Evolutionary conservation across 92 coral and sea anemone species (phyloP).

Genomic region (Porites rus): DNA sequence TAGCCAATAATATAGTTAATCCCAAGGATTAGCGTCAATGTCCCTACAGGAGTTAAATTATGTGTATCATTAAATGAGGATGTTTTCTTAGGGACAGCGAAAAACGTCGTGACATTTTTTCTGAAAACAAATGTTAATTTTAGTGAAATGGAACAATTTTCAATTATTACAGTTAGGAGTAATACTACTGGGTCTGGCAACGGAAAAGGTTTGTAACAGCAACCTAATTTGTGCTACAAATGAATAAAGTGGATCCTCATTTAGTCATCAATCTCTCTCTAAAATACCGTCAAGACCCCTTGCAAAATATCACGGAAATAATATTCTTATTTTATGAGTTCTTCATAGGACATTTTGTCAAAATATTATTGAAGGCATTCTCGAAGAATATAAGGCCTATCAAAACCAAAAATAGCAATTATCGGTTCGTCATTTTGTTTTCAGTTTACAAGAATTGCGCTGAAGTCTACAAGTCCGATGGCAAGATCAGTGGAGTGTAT

Average conservation of each 20-base stretch:
- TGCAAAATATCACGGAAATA: too few relatives aligned
- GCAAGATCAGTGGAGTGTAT: conserved; percentile 44
- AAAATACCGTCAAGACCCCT: too few relatives aligned
- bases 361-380: too few relatives aligned
- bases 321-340: too few relatives aligned
- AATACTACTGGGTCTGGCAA: neutral
- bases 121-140: neutral
- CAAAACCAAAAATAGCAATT: neutral
- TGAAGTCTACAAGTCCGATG: conserved; percentile 19
- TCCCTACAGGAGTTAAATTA: conserved; percentile 18
- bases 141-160: neutral
- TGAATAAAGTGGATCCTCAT: too few relatives aligned
- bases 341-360: too few relatives aligned
- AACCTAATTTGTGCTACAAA: neutral
- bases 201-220: neutral
- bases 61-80: neutral
- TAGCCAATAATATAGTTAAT: neutral
- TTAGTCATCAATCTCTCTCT: too few relatives aligned
- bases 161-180: too few relatives aligned
- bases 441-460: conserved; percentile 23
- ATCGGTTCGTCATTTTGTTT: too few relatives aligned
- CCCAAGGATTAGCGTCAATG: conserved; percentile 32
- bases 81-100: neutral
- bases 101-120: neutral
- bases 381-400: too few relatives aligned